Evolutionary conservation across 2,113 vertebrate genomes (phyloP), one percentile per base, ranked within the genome.

Genomic region (Panurus biarmicus): DNA sequence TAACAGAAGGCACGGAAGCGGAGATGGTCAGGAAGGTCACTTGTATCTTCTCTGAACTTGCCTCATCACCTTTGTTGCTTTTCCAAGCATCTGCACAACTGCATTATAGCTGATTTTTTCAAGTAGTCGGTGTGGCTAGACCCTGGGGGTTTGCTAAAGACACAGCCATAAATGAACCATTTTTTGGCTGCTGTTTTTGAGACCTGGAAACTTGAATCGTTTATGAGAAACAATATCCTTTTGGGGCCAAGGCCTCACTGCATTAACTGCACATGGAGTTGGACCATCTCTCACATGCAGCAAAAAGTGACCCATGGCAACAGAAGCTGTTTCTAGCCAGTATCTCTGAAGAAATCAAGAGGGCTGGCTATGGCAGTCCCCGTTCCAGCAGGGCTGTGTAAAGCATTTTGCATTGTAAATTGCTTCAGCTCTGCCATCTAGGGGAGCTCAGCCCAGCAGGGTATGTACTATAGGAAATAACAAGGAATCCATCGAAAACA

Each of bases 401-500:
- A 61, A 89, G 42, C 54, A 22, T 82, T 91, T 70, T 78, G 67
- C 70, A 92, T 82, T 92, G 76, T 77, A 87, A 79, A 83, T 96
- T 70, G 54, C 81, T 95, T 87, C 87, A 79, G 87, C 77, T 89
- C 87, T 96, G 84, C 91, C 93, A 94, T 94, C 75, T 91, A 93
- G 89, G 94, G 87, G 84, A 94, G 57, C 81, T 93, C 74, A 87
- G 89, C 77, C 84, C 94, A 82, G 79, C 33, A 65, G 80, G 86
- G 80, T 89, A 69, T 0, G 0, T 44, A 62, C 45, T 38, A 11
- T 61, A 72, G 54, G 65, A 85, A 91, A 75, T 60, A 79, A 82
- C 0, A 8, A 81, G 77, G 70, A 79, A 72, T 48, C 6, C 2
- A 21, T 80, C 9, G 1, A 40, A 76, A 74, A 75, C 54, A 78